Evolutionary conservation across 2,113 vertebrate species (phyloP).

Genomic region (Epinephelus cyanopodus): DNA sequence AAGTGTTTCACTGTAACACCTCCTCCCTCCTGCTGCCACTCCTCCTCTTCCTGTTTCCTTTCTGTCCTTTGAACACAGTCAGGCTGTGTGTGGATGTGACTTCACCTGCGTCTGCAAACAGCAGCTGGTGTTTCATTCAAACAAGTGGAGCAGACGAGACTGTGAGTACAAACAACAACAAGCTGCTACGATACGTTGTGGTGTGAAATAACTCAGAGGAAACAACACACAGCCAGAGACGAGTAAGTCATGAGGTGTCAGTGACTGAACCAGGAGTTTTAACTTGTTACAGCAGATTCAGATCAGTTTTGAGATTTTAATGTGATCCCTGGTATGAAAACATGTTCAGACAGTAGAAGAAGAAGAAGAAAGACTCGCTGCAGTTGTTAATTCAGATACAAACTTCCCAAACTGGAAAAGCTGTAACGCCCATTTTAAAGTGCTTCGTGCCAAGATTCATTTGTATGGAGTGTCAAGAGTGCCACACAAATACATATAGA

Average conservation of each 20-base stretch:
- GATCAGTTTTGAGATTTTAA: neutral
- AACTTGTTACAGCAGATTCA: too few species aligned
- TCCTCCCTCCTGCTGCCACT: neutral
- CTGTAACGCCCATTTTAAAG: neutral
- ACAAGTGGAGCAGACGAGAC: neutral
- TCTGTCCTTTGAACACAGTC: neutral
- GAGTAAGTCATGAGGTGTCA: too few species aligned
- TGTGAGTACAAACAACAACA: neutral
- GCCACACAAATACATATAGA: neutral
- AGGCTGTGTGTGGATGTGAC: neutral
- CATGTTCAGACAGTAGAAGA: neutral
- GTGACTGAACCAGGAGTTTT: too few species aligned
- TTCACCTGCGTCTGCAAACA: too few species aligned
- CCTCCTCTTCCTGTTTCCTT: slow-evolving; percentile 6
- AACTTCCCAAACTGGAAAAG: slow-evolving; percentile 1
- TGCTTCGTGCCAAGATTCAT: neutral
- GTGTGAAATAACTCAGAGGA: too few species aligned
- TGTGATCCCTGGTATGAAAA: too few species aligned
- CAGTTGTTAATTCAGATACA: neutral
- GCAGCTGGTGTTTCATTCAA: neutral
- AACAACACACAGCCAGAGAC: too few species aligned
- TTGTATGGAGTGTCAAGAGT: neutral
- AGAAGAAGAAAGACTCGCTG: neutral
- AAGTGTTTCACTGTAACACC: neutral
- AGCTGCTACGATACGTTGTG: too few species aligned